Evolutionary conservation across 2,113 vertebrate genomes (phyloP), one percentile per base, ranked within the genome.

Genomic region (Periophthalmodon schlosseri): DNA sequence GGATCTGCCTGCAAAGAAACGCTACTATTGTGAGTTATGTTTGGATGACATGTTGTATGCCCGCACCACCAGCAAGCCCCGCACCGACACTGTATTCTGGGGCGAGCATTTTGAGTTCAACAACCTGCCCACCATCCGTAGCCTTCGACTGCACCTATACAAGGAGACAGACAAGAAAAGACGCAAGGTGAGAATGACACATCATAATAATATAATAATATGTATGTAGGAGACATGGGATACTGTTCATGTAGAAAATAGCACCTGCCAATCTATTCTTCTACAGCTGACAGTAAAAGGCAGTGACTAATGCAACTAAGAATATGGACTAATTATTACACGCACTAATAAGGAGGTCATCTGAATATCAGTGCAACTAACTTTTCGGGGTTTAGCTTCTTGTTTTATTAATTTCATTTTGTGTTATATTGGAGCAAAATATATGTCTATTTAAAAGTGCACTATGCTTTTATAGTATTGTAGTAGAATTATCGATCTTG

Each of bases 71-170:
- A 98, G 96, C 95, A 99, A 99, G 84, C 94, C 96, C 10, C 96
- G 96, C 61, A 96, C 96, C 0, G 97, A 98, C 93, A 98, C 96
- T 0, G 96, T 99, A 83, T 99, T 99, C 93, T 99, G 97, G 97
- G 97, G 97, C 0, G 97, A 98, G 86, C 97, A 99, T 83, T 99
- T 99, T 2, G 97, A 99, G 86, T 99, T 98, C 84, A 98, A 98
- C 94, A 98, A 99, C 90, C 92, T 99, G 78, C 96, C 97, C 0
- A 94, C 96, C 33, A 96, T 98, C 68, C 94, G 97, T 60, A 96
- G 96, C 94, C 94, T 99, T 83, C 96, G 96, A 34, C 92, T 99
- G 63, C 97, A 99, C 88, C 95, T 99, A 70, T 99, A 98, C 90
- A 98, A 98, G 90, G 97, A 98, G 91, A 99, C 96, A 0, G 97